Base-by-base conservation (phyloP, 2,113 vertebrate genomes). In the Mionectes macconnelli region DNA sequence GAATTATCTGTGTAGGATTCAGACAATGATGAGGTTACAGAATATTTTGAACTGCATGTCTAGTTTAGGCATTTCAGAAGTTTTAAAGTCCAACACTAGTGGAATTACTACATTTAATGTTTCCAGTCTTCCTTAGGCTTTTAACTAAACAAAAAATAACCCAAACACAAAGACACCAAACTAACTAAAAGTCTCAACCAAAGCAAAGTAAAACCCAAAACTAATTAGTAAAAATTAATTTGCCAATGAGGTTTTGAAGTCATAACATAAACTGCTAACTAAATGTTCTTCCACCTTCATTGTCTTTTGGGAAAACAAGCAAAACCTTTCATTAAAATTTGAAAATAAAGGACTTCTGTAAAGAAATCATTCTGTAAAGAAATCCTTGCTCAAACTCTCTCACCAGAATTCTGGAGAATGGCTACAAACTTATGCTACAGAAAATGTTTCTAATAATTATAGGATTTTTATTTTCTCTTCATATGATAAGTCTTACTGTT, bases 1-100 rank as follows among this genome's bases (percentile, higher is more conserved):
- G 64, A 94, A 83, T 90, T 97, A 87, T 89, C 84, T 95, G 39
- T 60, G 91, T 89, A 95, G 72, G 45, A 95, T 93, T 95, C 89
- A 86, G 73, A 86, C 83, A 93, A 91, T 84, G 33, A 94, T 79
- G 77, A 93, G 35, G 92, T 94, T 93, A 91, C 9, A 49, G 31
- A 68, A 53, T 90, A 47, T 70, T 88, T 97, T 78, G 90, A 93
- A 87, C 30, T 56, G 6, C 80, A 53, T 62, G 35, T 52, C 4
- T 84, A 87, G 9, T 72, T 91, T 92, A 37, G 35, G 5, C 16
- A 74, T 45, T 33, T 44, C 55, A 76, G 62, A 93, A 81, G 67
- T 31, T 84, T 16, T 86, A 53, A 83, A 94, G 10, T 25, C 7
- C 28, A 87, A 19, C 2, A 82, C 35, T 52, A 31, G 28, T 37